Evolutionary conservation across 1,140 invertebrate genomes (phyloP).

Genomic region (Anastatus disparis): DNA sequence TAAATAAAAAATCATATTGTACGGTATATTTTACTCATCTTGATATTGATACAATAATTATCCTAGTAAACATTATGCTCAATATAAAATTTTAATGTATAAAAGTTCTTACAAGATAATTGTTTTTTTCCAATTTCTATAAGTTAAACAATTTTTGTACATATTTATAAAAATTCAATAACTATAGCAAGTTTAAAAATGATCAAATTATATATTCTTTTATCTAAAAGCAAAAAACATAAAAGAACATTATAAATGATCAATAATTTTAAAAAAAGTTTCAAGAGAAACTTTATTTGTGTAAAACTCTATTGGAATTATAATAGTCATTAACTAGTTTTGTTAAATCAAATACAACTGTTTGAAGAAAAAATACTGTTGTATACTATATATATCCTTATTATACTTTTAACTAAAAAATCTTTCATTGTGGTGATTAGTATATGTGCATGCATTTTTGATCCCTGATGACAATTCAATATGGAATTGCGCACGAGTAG

Average conservation of each 20-base stretch:
- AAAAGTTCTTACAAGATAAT: not conserved
- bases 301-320: not conserved
- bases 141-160: not conserved
- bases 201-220: conserved; percentile 2
- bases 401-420: conserved; percentile 6
- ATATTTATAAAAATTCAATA: conserved; percentile 1
- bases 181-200: not conserved
- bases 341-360: not conserved
- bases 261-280: not conserved
- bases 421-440: conserved; percentile 1
- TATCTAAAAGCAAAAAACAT: not conserved
- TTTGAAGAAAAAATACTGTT: conserved; percentile 29
- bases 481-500: conserved; percentile 39
- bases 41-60: conserved; percentile 1
- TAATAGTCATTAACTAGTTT: conserved; percentile 1
- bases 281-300: not conserved
- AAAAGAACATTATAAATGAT: not conserved
- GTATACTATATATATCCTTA: conserved; percentile 5
- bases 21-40: not conserved
- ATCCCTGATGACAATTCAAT: conserved; percentile 18
- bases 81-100: conserved; percentile 9
- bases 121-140: not conserved
- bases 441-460: conserved; percentile 13
- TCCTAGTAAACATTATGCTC: not conserved
- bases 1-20: conserved; percentile 15